Conservation (phyloP, 2,888 invertebrate genomes). For the Dendrolimus houi region DNA sequence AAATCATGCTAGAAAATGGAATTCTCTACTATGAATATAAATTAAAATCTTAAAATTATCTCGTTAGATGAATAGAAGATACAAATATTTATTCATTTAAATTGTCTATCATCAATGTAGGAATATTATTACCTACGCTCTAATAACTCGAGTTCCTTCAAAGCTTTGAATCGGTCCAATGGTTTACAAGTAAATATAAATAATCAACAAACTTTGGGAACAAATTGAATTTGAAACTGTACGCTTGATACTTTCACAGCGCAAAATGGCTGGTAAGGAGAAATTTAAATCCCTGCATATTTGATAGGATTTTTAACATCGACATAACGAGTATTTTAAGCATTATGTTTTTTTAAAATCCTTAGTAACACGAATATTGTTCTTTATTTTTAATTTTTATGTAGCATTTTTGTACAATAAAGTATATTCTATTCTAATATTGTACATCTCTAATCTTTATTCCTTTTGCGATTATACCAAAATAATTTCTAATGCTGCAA, state of each 20-base stretch:
- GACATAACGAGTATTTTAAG: too few relatives aligned
- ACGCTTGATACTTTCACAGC: constrained; percentile 3
- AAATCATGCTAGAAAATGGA: too few relatives aligned
- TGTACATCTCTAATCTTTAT: too few relatives aligned
- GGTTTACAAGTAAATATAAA: constrained; percentile 42
- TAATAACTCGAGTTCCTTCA: neutral
- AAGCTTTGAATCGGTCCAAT: constrained; percentile 26
- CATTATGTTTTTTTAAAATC: too few relatives aligned
- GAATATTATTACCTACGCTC: neutral
- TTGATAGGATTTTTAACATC: neutral
- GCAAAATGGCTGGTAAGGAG: neutral
- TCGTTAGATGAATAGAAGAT: neutral
- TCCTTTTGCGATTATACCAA: too few relatives aligned
- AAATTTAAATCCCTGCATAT: neutral
- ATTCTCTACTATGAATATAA: neutral
- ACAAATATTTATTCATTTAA: neutral
- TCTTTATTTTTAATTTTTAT: too few relatives aligned
- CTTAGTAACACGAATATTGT: too few relatives aligned
- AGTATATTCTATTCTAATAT: too few relatives aligned
- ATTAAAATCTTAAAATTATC: neutral
- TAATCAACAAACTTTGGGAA: constrained; percentile 32
- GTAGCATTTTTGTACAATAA: too few relatives aligned
- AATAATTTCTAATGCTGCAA: too few relatives aligned
- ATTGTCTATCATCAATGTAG: neutral
- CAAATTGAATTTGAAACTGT: constrained; percentile 20